These are phyloP conservation scores for Odontomachus brunneus DNA, from an alignment of 1,140 invertebrate genomes.

Conservation along the genomic window DNA sequence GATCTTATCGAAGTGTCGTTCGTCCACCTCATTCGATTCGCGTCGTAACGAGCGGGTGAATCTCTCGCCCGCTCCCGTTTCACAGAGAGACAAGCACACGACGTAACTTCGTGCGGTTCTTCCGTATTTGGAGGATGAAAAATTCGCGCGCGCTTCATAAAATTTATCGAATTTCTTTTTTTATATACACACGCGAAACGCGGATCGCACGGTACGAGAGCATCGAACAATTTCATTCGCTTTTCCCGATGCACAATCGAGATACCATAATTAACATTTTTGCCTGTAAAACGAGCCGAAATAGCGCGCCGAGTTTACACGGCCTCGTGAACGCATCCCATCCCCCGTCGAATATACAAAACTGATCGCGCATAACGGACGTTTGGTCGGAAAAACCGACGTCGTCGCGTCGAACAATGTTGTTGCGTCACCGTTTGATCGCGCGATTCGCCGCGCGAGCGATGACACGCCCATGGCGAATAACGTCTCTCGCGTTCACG, in stretches of 20 bases:
- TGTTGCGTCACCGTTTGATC: not conserved
- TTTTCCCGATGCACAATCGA: not conserved
- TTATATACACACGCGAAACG: too few relatives aligned
- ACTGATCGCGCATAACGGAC: too few relatives aligned
- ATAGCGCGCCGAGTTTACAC: too few relatives aligned
- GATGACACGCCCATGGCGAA: not conserved
- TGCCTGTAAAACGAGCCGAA: too few relatives aligned
- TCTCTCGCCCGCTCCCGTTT: not conserved
- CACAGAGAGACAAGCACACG: too few relatives aligned
- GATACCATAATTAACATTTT: too few relatives aligned
- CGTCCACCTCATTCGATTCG: conserved; percentile 44
- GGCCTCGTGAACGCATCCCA: too few relatives aligned
- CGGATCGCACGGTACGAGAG: too few relatives aligned
- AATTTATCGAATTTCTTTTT: not conserved
- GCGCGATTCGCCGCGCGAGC: not conserved
- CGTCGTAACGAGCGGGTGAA: conserved; percentile 16
- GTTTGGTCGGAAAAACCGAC: not conserved
- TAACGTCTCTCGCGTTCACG: not conserved
- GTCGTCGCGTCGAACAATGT: not conserved
- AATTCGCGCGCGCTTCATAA: not conserved
- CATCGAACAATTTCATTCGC: not conserved
- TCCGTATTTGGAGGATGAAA: too few relatives aligned
- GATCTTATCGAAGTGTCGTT: conserved; percentile 22
- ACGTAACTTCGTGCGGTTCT: too few relatives aligned
- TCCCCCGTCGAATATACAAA: too few relatives aligned